Evolutionary conservation across 2,797 vertebrate species (phyloP), one percentile per base, ranked within the genome.

Genomic region (Oreortyx pictus): DNA sequence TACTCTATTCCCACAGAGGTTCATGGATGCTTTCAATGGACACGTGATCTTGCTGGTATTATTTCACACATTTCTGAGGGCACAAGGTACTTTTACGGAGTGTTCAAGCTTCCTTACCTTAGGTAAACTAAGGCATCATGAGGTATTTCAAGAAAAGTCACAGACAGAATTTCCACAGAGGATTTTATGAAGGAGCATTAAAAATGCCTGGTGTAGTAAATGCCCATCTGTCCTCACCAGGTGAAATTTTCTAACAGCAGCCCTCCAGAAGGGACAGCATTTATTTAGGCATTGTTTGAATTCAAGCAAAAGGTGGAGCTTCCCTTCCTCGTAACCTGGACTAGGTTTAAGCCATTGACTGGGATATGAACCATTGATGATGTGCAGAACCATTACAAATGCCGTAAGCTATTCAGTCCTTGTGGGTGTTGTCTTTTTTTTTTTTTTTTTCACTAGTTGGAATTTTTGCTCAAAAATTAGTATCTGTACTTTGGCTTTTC

Each of bases 11-110:
- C 19, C 25, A 59, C 12, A 64, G 47, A 72, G 39, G 15, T 27
- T 43, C 0, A 0, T 43, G 31, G 8, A 15, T 47, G 60, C 52
- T 29, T 49, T 52, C 43, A 1, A 0, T 59, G 31, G 33, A 24
- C 4, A 0, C 18, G 27, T 0, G 0, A 31, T 67, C 39, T 20
- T 54, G 25, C 16, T 8, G 43, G 31, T 62, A 43, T 17, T 52
- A 8, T 62, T 75, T 72, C 54, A n/a, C 16, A 10, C 25, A 35
- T 37, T 12, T 52, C 60, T 49, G 54, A 62, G 19, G 11, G 7
- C 24, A 39, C 4, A 2, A 33, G 27, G 13, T 67, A 24, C 49
- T 89, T 39, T 31, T 49, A 59, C 25, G 15, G 47, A 13, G 19
- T 16, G 43, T 19, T 6, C 37, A 44, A 72, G 4, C 31, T 92